Conservation (phyloP, 1,140 invertebrate species). For the Drosophila navojoa region DNA sequence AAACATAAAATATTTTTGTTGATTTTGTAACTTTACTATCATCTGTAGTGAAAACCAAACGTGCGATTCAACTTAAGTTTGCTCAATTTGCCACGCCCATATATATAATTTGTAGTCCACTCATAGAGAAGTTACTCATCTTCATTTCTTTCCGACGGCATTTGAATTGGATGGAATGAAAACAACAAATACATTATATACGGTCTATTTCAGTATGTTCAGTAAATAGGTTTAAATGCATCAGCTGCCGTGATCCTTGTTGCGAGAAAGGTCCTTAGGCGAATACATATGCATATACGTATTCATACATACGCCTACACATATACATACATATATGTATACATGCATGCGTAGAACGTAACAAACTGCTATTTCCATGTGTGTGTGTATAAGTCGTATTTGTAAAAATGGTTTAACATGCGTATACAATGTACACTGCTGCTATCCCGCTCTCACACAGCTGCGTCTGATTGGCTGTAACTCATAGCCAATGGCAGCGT, state of each 20-base stretch:
- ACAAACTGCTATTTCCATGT: background rate
- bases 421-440: conserved; percentile 22
- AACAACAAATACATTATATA: no score
- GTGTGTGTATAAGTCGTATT: background rate
- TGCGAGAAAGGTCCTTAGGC: background rate
- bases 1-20: no score
- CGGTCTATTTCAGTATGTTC: no score
- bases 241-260: background rate
- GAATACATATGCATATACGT: background rate
- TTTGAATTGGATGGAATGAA: no score
- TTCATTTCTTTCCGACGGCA: no score
- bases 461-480: conserved; percentile 47
- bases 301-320: background rate
- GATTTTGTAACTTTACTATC: no score
- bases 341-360: background rate
- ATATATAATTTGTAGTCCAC: no score
- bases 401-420: conserved; percentile 6
- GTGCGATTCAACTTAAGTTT: no score
- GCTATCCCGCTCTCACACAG: conserved; percentile 39
- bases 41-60: no score
- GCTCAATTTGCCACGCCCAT: no score
- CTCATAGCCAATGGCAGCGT: conserved; percentile 45
- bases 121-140: no score
- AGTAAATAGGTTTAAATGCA: no score
- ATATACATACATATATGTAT: background rate